A percentile compares a stretch with the other conserved stretches of the same genome.
phyloP scores from a whole-genome alignment of 2,113 vertebrate genomes.

The Podocnemis expansa region DNA sequence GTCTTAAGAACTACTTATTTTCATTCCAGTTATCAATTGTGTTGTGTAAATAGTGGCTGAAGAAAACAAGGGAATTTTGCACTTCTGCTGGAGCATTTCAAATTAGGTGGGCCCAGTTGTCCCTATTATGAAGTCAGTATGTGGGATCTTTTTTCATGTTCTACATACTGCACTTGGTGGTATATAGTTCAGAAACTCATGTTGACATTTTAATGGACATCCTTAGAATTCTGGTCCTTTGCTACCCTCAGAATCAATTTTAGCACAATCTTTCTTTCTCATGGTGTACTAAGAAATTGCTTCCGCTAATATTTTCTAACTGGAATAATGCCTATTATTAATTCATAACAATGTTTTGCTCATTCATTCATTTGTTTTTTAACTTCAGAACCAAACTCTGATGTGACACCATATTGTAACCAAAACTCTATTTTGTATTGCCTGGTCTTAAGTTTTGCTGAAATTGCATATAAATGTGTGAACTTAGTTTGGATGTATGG shows the following conservation, averaged over 20 bases:
- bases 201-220: not conserved
- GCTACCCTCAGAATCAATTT: not conserved
- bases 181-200: not conserved
- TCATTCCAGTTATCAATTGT: not conserved
- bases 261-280: not conserved
- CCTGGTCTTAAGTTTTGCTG: no score
- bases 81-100: not conserved
- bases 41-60: not conserved
- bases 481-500: no score
- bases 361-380: no score
- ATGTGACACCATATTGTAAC: no score
- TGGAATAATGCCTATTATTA: no score
- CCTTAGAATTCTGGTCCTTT: fast-evolving
- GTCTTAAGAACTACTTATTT: not conserved
- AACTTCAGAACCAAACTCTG: no score
- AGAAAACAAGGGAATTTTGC: not conserved
- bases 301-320: no score
- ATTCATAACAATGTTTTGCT: no score
- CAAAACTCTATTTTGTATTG: no score
- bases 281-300: no score
- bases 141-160: not conserved
- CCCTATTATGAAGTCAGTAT: not conserved
- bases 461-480: no score
- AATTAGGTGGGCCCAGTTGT: not conserved
- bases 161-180: not conserved